Percentiles rank a stretch among this genome's conserved stretches.
phyloP scores from a whole-genome alignment of 2,797 vertebrate species.

The Enteromius unitaeniatus region DNA sequence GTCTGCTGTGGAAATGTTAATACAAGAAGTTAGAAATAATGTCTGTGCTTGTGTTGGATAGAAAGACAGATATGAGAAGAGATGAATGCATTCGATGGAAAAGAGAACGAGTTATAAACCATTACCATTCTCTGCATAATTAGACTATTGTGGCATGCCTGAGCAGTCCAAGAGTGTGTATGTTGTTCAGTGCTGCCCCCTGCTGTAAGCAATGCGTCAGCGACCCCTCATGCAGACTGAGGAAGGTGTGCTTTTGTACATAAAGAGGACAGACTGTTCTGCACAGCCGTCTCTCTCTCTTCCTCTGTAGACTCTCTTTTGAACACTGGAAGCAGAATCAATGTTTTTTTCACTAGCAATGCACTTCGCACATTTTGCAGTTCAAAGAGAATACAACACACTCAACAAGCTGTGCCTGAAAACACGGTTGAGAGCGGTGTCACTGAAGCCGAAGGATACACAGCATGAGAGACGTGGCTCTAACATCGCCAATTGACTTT shows the following conservation, averaged over 20 bases:
- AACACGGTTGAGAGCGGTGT: background rate
- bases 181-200: slow-evolving; percentile 58
- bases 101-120: slow-evolving; percentile 21
- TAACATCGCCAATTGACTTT: background rate
- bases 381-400: slow-evolving; percentile 47
- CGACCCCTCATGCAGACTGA: background rate
- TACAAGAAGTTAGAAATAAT: background rate
- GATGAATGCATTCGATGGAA: slow-evolving; percentile 5
- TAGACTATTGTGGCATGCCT: slow-evolving; percentile 3
- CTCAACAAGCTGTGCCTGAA: background rate
- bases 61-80: background rate
- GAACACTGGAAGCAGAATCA: slow-evolving; percentile 41
- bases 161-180: slow-evolving; percentile 10
- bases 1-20: background rate
- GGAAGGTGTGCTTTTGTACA: slow-evolving; percentile 31
- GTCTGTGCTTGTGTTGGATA: background rate
- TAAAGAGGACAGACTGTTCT: slow-evolving; percentile 52
- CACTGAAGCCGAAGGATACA: background rate
- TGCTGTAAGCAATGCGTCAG: slow-evolving; percentile 34
- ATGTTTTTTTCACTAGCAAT: slow-evolving; percentile 24
- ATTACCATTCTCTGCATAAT: slow-evolving; percentile 30
- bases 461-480: background rate
- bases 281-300: slow-evolving; percentile 23
- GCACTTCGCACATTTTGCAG: slow-evolving; percentile 20
- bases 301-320: slow-evolving; percentile 30